Evolutionary conservation across 2,888 invertebrate genomes (phyloP).

Genomic region (Brachynemurus nebulosus): DNA sequence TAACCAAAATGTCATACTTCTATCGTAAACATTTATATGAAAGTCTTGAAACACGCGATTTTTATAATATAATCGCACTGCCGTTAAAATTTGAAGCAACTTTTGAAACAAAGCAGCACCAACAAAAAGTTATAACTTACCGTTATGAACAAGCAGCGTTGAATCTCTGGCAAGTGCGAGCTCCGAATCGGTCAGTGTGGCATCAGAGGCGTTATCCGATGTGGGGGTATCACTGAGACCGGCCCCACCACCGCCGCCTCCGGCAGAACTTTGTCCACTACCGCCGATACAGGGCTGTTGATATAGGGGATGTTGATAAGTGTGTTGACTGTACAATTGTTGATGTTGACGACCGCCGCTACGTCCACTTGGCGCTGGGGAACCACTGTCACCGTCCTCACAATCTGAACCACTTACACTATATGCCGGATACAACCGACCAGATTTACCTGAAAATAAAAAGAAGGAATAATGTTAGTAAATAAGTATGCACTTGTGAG

Average conservation of each 20-base stretch:
- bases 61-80: too few species aligned
- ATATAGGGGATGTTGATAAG: conserved; percentile 37
- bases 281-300: conserved; percentile 28
- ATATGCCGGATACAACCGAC: conserved; percentile 69
- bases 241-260: conserved; percentile 29
- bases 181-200: conserved; percentile 72
- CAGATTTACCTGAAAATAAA: conserved; percentile 48
- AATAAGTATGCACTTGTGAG: too few species aligned
- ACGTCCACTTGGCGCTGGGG: conserved; percentile 24
- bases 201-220: conserved; percentile 75
- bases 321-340: conserved; percentile 35
- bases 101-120: too few species aligned
- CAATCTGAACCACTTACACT: conserved; percentile 65
- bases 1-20: too few species aligned
- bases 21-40: too few species aligned
- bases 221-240: conserved; percentile 68
- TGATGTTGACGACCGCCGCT: conserved; percentile 41
- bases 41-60: too few species aligned
- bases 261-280: conserved; percentile 5
- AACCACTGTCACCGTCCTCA: conserved; percentile 36
- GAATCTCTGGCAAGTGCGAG: conserved; percentile 68
- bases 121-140: conserved; percentile 38
- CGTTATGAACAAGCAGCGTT: conserved; percentile 71
- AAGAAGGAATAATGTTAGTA: too few species aligned
- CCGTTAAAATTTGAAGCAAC: too few species aligned